Evolutionary conservation across 2,113 vertebrate species (phyloP), one percentile per base, ranked within the genome.

Genomic region (Probosciger aterrimus): DNA sequence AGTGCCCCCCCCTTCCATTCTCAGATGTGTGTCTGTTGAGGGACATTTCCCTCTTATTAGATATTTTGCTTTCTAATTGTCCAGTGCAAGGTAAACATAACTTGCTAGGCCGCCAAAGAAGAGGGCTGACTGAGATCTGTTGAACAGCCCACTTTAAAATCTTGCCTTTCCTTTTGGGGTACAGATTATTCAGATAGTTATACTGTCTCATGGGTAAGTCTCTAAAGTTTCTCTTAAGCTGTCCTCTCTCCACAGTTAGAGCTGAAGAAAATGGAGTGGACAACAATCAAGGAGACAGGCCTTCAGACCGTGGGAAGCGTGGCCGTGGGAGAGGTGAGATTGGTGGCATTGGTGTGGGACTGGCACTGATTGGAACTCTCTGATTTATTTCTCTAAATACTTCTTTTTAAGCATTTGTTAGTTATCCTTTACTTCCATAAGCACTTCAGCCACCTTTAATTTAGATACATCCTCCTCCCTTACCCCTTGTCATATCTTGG

Each of bases 241-340:
- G 10, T 94, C 4, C 31, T 95, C 28, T 93, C 17, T 86, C 67
- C 79, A 25, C 94, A 99, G 99, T 98, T 92, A 98, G 98, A 94
- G 81, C 97, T 35, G 99, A 99, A 96, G 99, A 99, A 95, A 99
- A 99, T 86, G 99, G 99, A 62, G 98, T 99, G 97, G 99, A 99
- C 90, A 98, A 82, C 83, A 97, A 55, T 95, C 98, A 98, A 96
- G 99, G 98, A 92, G 99, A 99, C 67, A 98, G 98, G 87, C 97
- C 98, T 70, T 98, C 98, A 33, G 99, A 99, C 49, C 98, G 98
- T 67, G 99, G 99, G 52, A 99, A 99, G n/a, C 98, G 99, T 81
- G 98, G 98, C 20, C 98, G 98, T 47, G 98, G 98, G 78, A 98
- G 98, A 99, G 99, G 99, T 99, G 94, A 98, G 98, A n/a, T 44